Base-by-base conservation (phyloP, 2,797 vertebrate genomes). In the Heterohyrax brucei region DNA sequence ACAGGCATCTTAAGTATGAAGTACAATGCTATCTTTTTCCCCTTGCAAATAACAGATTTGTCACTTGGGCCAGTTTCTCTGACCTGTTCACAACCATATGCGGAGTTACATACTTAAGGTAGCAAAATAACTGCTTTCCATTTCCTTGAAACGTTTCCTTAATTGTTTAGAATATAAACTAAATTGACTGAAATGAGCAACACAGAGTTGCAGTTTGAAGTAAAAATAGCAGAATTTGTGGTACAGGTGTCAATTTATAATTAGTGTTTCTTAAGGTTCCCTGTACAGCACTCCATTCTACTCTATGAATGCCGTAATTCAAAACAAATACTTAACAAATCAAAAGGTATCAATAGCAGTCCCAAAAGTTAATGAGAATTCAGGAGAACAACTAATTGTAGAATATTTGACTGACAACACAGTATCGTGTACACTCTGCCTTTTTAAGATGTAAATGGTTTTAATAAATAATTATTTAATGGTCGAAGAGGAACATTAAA, bases 241-340 rank as follows among this genome's bases (percentile, higher is more conserved):
- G 46, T 30, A 2, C 16, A 7, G 21, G 6, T 77, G 2, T 77
- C 21, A 24, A 64, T 56, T 76, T 19, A 64, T 1, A 72, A 50
- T 85, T 33, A 79, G 28, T 26, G n/a, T n/a, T 73, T 44, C 19
- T 48, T 80, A 53, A 66, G 13, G 18, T 9, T 59, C 5, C 75
- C 26, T 87, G 8, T 39, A 83, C 81, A 85, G 24, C 39, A 46
- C 56, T 92, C 48, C 39, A 24, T 7, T 30, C 28, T 75, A 48
- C 7, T 93, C 62, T 68, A 18, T 13, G 28, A 87, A 64, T 76
- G 14, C 7, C 89, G 1, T 70, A 79, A 76, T 50, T 64, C n/a
- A 89, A 87, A 79, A 76, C 53, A 91, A 81, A 86, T 66, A 81
- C 92, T 56, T 95, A 86, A 56, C 53, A 56, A 83, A 83, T 26